Evolutionary conservation across 2,113 vertebrate species (phyloP).

Genomic region (Laticauda colubrina): DNA sequence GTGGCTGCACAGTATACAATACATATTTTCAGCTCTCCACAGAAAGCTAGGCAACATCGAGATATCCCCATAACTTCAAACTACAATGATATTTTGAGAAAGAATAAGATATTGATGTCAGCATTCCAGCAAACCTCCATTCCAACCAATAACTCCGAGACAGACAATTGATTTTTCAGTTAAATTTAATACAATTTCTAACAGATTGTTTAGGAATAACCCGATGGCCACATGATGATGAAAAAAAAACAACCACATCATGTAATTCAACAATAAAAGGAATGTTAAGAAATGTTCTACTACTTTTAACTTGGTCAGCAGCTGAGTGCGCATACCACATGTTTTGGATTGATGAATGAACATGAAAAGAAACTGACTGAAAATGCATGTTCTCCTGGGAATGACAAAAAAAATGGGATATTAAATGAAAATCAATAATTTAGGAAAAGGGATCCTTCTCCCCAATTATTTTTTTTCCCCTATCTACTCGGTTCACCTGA

Average conservation of each 20-base stretch:
- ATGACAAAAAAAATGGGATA: neutral
- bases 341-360: neutral
- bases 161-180: neutral
- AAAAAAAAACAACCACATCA: neutral
- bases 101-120: no score
- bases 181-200: neutral
- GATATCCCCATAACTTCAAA: slow-evolving; percentile 3
- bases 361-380: neutral
- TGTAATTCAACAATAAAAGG: neutral
- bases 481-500: neutral
- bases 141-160: no score
- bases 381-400: neutral
- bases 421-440: neutral
- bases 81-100: neutral
- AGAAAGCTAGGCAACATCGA: neutral
- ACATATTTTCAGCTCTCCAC: neutral
- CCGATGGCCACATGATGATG: neutral
- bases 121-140: no score
- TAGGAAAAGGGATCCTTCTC: neutral
- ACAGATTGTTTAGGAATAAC: neutral
- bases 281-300: neutral
- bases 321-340: neutral
- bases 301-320: neutral
- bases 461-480: neutral
- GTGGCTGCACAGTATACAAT: neutral